Conservation (phyloP, 2,797 vertebrate species). For the Poecilia gillii region DNA sequence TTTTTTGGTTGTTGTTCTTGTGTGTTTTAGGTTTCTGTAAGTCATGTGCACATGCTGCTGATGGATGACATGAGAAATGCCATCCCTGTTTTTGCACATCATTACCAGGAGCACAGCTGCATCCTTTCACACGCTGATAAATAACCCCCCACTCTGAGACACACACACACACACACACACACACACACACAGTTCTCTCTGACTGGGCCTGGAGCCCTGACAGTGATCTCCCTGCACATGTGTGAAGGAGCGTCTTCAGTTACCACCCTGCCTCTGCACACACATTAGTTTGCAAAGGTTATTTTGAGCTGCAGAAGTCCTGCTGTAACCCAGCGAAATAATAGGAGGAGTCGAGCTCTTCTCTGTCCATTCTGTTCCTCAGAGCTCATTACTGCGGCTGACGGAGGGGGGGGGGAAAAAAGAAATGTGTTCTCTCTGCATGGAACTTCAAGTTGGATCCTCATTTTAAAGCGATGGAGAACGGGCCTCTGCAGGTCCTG, state of each 20-base stretch:
- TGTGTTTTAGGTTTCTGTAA: conserved; percentile 35
- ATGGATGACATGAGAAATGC: conserved; percentile 30
- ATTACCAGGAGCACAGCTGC: conserved; percentile 49
- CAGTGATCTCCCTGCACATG: conserved; percentile 89
- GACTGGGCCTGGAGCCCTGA: conserved; percentile 74
- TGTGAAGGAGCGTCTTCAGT: conserved; percentile 84
- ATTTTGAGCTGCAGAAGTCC: conserved; percentile 80
- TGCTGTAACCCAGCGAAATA: conserved; percentile 60
- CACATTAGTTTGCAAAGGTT: conserved; percentile 72
- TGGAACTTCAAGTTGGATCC: conserved; percentile 29
- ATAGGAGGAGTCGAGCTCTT: conserved; percentile 75
- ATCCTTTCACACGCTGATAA: conserved; percentile 30
- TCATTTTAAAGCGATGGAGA: conserved; percentile 81
- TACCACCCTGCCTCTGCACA: conserved; percentile 72
- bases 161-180: conserved; percentile 48
- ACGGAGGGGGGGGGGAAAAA: conserved; percentile 35
- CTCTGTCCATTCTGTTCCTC: conserved; percentile 57
- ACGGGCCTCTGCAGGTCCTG: conserved; percentile 86
- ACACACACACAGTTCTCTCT: conserved; percentile 45
- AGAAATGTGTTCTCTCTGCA: conserved; percentile 26
- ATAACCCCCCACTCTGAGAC: conserved; percentile 27
- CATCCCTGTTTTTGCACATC: conserved; percentile 46
- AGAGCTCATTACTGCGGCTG: conserved; percentile 35
- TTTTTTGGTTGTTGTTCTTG: conserved; percentile 3
- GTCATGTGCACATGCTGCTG: conserved; percentile 16